phyloP scores from a whole-genome alignment of 2,888 invertebrate species.

The Caradrina clavipalpis region DNA sequence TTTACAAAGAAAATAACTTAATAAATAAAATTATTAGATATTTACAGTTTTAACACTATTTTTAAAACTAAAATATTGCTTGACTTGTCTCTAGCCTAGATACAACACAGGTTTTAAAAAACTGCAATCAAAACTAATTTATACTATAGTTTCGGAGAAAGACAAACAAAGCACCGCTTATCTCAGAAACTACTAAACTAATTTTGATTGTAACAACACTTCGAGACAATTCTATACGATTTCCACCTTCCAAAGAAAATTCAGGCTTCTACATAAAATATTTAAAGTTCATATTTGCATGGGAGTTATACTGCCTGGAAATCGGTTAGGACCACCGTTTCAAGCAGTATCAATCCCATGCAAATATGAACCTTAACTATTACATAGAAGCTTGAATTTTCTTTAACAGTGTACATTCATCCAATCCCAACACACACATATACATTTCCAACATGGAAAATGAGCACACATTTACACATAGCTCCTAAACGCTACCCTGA shows the following conservation, averaged over 20 bases:
- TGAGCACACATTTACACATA: not conserved
- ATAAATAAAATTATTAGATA: constrained; percentile 50
- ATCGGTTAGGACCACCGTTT: too few species aligned
- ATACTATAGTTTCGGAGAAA: not conserved
- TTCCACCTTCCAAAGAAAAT: too few species aligned
- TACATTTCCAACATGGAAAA: not conserved
- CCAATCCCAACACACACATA: not conserved
- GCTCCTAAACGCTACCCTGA: constrained; percentile 25
- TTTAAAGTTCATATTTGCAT: too few species aligned
- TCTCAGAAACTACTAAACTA: constrained; percentile 16
- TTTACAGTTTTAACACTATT: constrained; percentile 46
- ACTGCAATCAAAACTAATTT: constrained; percentile 9
- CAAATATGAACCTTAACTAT: too few species aligned
- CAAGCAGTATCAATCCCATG: too few species aligned
- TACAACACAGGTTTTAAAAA: constrained; percentile 8
- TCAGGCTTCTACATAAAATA: too few species aligned
- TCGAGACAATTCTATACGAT: constrained; percentile 19
- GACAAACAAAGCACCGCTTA: constrained; percentile 4
- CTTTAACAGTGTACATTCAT: too few species aligned
- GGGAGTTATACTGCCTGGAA: too few species aligned
- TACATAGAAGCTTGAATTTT: too few species aligned
- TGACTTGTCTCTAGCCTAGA: constrained; percentile 44
- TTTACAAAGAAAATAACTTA: constrained; percentile 48
- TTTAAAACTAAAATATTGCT: constrained; percentile 42
- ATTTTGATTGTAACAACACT: constrained; percentile 8